Conservation (phyloP, 1,140 invertebrate species). For the Hylaeus anthracinus region DNA sequence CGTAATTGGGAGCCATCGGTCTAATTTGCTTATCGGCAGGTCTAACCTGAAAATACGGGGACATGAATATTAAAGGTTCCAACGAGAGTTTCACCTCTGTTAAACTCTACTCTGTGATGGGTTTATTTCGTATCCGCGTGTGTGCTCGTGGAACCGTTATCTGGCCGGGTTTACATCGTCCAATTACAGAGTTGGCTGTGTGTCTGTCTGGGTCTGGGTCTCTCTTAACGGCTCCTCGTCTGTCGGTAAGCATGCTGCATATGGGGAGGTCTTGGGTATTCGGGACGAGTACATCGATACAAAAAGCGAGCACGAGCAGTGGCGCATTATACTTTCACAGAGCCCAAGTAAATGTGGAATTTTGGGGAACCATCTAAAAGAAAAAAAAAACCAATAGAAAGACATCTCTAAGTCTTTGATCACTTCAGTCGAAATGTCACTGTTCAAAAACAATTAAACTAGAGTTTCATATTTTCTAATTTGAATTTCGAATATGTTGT, state of each 20-base stretch:
- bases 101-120: not conserved
- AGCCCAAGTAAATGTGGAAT: not conserved
- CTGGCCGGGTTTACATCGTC: slow-evolving; percentile 49
- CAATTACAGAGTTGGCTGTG: slow-evolving; percentile 35
- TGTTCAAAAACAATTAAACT: too few species aligned
- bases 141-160: slow-evolving; percentile 46
- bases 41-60: too few species aligned
- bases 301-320: slow-evolving; percentile 28
- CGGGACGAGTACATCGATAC: slow-evolving; percentile 29
- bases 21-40: too few species aligned
- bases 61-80: too few species aligned
- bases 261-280: slow-evolving; percentile 18
- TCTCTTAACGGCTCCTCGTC: slow-evolving; percentile 42
- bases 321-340: not conserved
- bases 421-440: too few species aligned
- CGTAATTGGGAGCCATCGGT: too few species aligned
- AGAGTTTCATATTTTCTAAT: too few species aligned
- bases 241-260: not conserved
- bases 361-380: not conserved
- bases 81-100: too few species aligned
- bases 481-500: too few species aligned
- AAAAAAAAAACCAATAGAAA: too few species aligned
- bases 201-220: slow-evolving; percentile 20
- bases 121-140: slow-evolving; percentile 46
- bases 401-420: too few species aligned